A percentile compares a stretch with the other conserved stretches of the same genome.
Evolutionary conservation across 2,797 vertebrate species (phyloP).

Genomic region (Pipistrellus pipistrellus): DNA sequence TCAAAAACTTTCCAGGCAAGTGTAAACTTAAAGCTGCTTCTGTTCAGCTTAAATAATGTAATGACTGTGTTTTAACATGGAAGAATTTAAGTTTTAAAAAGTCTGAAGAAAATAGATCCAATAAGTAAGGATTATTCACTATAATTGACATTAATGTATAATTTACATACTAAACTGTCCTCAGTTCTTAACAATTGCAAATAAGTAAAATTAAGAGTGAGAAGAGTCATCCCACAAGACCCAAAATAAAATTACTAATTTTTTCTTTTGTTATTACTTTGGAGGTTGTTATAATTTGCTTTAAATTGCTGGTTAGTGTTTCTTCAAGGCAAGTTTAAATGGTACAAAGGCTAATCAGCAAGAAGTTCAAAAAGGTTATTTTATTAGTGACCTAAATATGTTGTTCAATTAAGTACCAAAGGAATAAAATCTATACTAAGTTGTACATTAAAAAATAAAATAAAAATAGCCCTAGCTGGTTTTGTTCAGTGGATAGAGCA

Average conservation of each 20-base stretch:
- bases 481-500: too few relatives aligned
- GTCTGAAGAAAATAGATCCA: conserved; percentile 63
- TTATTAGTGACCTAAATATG: conserved; percentile 45
- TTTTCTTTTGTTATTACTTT: conserved; percentile 67
- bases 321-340: conserved; percentile 53
- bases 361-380: conserved; percentile 67
- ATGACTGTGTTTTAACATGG: conserved; percentile 65
- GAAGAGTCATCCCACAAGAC: conserved; percentile 37
- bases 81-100: conserved; percentile 67
- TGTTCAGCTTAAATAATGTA: conserved; percentile 75
- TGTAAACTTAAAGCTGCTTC: conserved; percentile 66
- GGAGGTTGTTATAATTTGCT: conserved; percentile 54
- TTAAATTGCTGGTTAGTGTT: conserved; percentile 46
- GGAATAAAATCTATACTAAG: conserved; percentile 36
- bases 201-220: conserved; percentile 67
- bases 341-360: conserved; percentile 51
- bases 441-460: neutral
- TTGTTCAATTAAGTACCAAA: conserved; percentile 5
- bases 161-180: conserved; percentile 64
- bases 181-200: conserved; percentile 71
- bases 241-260: conserved; percentile 59
- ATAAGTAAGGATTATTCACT: conserved; percentile 68
- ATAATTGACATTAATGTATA: conserved; percentile 74
- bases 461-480: neutral
- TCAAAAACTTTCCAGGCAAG: conserved; percentile 62